Evolutionary conservation across 2,113 vertebrate species (phyloP), one percentile per base, ranked within the genome.

Genomic region (Formicarius rufipectus): DNA sequence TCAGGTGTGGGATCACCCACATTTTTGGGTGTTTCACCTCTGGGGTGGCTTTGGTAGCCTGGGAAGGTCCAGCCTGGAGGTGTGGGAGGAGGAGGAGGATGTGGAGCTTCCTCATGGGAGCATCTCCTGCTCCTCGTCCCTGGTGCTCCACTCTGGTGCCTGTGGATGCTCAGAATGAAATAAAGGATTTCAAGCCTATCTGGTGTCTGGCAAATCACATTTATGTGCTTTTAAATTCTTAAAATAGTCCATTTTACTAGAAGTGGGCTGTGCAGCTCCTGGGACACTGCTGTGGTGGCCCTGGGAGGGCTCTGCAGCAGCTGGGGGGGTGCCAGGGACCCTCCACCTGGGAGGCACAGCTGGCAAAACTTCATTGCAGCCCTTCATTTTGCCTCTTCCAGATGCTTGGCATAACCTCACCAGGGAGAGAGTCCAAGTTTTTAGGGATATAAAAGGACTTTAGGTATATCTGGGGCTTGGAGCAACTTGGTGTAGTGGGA

Each of bases 11-110:
- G 49, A 4, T 4, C 22, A 4, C 28, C 28, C 7, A 18, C 18
- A 9, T 45, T 8, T 18, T 1, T 10, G 30, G 23, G 62, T 22
- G 1, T 39, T 59, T 55, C 40, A 11, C 2, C 20, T 42, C 58
- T 4, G 7, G 0, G 19, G 10, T 28, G 0, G 3, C 15, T 30
- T 31, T 12, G 64, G 33, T 7, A 15, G n/a, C 0, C 0, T 22
- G 28, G 13, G 83, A 7, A 10, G 49, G 28, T 35, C 24, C 37
- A 27, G 31, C n/a, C n/a, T 14, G 3, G 47, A n/a, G 45, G 18
- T 7, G 31, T 8, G 30, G 8, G 19, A 7, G 58, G 47, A 73
- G 45, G n/a, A 49, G n/a, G 68, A 21, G 3, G 42, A 15, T 33
- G 50, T 2, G 0, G 50, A 52, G 37, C 37, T 27, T 73, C 74